Percentiles rank a stretch among this genome's conserved stretches.
phyloP scores from a whole-genome alignment of 1,140 invertebrate species.

The Bombus confusus region DNA sequence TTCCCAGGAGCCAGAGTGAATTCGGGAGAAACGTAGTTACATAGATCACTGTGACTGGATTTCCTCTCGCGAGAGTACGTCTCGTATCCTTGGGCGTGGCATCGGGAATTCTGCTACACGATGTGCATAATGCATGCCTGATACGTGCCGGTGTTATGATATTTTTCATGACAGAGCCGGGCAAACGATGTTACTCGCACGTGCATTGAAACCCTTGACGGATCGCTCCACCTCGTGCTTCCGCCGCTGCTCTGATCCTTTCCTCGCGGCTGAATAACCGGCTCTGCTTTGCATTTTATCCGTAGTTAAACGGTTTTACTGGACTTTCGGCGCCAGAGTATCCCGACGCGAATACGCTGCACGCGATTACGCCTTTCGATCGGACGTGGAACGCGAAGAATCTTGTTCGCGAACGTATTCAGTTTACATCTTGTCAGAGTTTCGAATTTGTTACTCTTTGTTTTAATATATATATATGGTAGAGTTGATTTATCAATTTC shows the following conservation, averaged over 20 bases:
- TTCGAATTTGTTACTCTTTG: not conserved
- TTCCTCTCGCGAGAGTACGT: conserved; percentile 30
- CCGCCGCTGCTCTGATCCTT: not conserved
- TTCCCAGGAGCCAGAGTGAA: conserved; percentile 22
- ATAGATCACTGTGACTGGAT: conserved; percentile 59
- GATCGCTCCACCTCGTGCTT: not conserved
- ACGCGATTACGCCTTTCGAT: not conserved
- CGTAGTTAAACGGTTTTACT: not conserved
- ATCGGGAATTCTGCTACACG: conserved; percentile 53
- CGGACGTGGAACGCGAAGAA: no score
- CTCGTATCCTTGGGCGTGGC: conserved; percentile 24
- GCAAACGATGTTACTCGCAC: conserved; percentile 66
- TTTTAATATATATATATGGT: no score
- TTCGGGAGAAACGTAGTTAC: conserved; percentile 36
- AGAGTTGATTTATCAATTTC: no score
- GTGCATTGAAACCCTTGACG: conserved; percentile 64
- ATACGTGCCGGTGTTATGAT: conserved; percentile 69
- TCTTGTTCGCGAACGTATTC: not conserved
- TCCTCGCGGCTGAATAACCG: not conserved
- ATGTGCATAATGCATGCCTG: conserved; percentile 70
- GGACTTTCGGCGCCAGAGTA: not conserved
- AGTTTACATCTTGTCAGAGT: not conserved
- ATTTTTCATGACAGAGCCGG: conserved; percentile 60
- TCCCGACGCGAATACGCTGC: not conserved
- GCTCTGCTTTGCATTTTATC: not conserved